Evolutionary conservation across 2,113 vertebrate species (phyloP).

Genomic region (Merops nubicus): DNA sequence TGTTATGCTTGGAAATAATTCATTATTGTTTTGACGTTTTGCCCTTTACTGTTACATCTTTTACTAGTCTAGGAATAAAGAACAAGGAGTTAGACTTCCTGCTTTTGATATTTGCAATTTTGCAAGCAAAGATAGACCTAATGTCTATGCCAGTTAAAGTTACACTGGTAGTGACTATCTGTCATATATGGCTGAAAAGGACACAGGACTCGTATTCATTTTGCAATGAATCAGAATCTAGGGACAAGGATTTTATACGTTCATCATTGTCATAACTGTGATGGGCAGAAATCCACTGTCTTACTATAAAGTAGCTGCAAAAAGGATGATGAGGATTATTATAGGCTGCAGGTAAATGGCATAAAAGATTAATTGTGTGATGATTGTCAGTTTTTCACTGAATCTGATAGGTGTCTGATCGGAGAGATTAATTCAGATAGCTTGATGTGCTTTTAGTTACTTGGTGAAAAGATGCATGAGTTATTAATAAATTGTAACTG

Average conservation of each 20-base stretch:
- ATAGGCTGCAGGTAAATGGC: neutral
- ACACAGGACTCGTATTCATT: neutral
- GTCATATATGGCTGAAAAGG: neutral
- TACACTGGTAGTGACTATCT: neutral
- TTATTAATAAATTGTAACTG: neutral
- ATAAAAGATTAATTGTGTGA: neutral
- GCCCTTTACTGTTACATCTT: neutral
- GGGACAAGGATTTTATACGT: neutral
- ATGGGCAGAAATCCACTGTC: neutral
- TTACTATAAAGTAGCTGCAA: neutral
- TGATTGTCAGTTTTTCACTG: neutral
- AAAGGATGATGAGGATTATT: neutral
- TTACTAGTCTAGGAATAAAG: neutral
- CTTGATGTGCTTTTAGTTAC: neutral
- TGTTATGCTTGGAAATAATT: neutral
- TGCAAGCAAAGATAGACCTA: neutral
- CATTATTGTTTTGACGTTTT: neutral
- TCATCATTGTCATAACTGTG: neutral
- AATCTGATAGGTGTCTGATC: neutral
- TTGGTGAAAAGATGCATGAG: neutral
- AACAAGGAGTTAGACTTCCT: neutral
- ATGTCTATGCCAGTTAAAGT: neutral
- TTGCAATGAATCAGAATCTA: neutral
- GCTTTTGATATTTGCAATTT: neutral
- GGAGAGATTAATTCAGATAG: neutral